These are phyloP conservation scores for Mus minutoides DNA, from an alignment of 2,797 vertebrate species.

Conservation along the genomic window DNA sequence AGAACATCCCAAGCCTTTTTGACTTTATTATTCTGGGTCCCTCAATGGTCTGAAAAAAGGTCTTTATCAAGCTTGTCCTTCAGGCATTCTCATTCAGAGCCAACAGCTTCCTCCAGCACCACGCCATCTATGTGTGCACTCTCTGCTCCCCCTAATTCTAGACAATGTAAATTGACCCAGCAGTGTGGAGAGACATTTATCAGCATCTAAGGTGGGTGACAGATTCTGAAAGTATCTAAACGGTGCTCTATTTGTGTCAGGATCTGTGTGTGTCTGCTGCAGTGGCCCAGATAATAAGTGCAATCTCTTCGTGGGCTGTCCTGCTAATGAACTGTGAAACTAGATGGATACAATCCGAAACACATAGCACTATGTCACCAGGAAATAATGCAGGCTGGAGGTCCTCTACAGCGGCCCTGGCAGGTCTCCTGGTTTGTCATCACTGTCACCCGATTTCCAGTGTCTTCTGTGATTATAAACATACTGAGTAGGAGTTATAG, in stretches of 20 bases:
- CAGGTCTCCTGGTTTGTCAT: neutral
- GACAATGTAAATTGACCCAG: conserved; percentile 31
- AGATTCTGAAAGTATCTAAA: neutral
- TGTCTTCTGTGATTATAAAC: neutral
- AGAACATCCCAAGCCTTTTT: neutral
- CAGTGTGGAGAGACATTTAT: conserved; percentile 38
- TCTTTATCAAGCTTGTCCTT: neutral
- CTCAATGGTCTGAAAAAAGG: rapidly evolving
- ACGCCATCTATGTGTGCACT: neutral
- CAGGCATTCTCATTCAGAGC: neutral
- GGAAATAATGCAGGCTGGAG: neutral
- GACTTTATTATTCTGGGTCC: neutral
- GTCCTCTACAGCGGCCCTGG: neutral
- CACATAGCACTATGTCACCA: neutral
- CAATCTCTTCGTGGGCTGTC: conserved; percentile 21
- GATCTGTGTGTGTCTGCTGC: neutral
- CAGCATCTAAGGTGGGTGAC: conserved; percentile 25
- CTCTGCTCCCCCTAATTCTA: neutral
- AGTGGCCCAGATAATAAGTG: neutral
- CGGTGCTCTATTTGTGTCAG: neutral
- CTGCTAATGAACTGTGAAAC: conserved; percentile 72
- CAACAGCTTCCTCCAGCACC: neutral
- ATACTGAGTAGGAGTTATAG: neutral
- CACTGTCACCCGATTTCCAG: neutral
- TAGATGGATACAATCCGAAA: conserved; percentile 30